Base-by-base conservation (phyloP, 1,140 invertebrate genomes). In the Phocides pigmalion region DNA sequence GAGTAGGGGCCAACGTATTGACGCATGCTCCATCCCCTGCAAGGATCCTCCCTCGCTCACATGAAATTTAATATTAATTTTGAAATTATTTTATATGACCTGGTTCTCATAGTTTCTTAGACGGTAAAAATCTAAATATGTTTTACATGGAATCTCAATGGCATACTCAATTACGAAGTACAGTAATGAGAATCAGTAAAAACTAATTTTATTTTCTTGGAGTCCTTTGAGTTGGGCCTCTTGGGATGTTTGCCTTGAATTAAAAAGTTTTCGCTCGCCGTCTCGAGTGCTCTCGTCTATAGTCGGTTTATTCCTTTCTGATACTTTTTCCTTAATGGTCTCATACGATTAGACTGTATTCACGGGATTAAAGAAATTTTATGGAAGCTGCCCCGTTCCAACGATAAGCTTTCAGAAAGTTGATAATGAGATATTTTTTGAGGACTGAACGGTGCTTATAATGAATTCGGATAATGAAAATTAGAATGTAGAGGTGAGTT, bases 161-260 rank as follows among this genome's bases (percentile, higher is more conserved):
- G 76, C 73, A 81, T 72, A 76, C 72, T 79, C 74, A 81, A 79
- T 81, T 77, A 79, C 69, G 32, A 46, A 82, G 70, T 81, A 69
- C 70, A 50, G 76, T 86, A 84, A 88, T 84, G 81, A 84, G 78
- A 73, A 77, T 66, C 66, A 72, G 69, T 72, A 66, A 56, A 76
- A 79, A 86, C 79, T 84, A 86, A 81, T 86, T 87, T 84, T 82
- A 81, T 82, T 87, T 80, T 68, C 70, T 74, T 72, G 49, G 50
- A 68, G 69, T 79, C 74, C 76, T 85, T 86, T 85, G 79, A 85
- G 68, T 66, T 58, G 56, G 70, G 72, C 73, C 74, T 81, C 74
- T 74, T 66, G 73, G 72, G 71, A 84, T 82, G 79, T 82, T 87
- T 80, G 77, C 74, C 67, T 85, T 81, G 79, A 85, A 85, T 85